Conservation (phyloP, 2,888 invertebrate species). For the Busseola fusca region DNA sequence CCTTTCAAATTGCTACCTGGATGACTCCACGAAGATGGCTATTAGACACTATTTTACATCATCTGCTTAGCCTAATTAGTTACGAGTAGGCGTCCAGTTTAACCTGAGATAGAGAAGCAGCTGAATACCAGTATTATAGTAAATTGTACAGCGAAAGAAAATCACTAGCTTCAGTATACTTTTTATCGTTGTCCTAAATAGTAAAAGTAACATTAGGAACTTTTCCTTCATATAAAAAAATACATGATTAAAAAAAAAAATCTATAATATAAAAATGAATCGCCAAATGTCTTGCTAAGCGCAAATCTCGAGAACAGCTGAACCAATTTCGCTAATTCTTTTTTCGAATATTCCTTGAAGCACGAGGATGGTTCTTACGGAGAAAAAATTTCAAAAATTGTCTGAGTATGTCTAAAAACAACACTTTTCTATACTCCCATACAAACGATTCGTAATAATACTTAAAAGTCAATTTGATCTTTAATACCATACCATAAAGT, state of each 20-base stretch:
- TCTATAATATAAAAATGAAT: background rate
- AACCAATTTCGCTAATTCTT: no score
- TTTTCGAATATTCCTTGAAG: no score
- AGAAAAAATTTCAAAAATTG: no score
- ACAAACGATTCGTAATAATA: no score
- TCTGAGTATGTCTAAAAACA: no score
- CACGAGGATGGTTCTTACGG: no score
- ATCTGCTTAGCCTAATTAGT: background rate
- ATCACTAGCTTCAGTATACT: background rate
- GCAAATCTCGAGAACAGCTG: no score
- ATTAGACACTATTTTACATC: background rate
- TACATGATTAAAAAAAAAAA: background rate
- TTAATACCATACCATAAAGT: no score
- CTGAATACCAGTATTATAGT: background rate
- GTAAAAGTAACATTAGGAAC: background rate
- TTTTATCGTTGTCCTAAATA: background rate
- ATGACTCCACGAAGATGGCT: background rate
- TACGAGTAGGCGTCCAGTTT: background rate
- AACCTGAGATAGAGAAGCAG: background rate
- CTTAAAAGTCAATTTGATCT: no score
- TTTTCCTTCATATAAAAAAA: background rate
- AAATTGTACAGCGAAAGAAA: background rate
- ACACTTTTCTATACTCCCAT: no score
- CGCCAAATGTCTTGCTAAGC: no score
- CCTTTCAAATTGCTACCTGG: background rate